These are phyloP conservation scores for Pseudachorutes palmiensis DNA, from an alignment of 1,140 invertebrate species.

Conservation along the genomic window DNA sequence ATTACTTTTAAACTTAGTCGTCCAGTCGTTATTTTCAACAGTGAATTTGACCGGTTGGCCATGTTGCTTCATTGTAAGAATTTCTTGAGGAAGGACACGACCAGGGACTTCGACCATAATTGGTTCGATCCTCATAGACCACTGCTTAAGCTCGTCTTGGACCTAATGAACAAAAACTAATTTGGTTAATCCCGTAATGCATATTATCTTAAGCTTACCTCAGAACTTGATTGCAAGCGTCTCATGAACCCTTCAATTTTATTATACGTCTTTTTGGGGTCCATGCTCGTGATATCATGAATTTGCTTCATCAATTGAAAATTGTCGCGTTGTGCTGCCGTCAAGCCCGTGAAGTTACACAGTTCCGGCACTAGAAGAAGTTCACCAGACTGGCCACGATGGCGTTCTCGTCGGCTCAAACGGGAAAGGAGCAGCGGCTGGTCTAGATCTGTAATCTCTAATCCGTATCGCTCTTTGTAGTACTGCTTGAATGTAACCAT, in stretches of 20 bases:
- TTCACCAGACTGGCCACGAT: not conserved
- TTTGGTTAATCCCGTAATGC: not conserved
- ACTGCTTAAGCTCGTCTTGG: not conserved
- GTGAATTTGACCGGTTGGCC: not conserved
- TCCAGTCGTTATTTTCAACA: not conserved
- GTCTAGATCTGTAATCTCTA: not conserved
- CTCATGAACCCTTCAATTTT: not conserved
- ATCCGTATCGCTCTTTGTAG: not conserved
- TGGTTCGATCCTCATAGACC: not conserved
- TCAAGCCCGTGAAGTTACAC: constrained; percentile 65
- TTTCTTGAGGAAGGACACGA: not conserved
- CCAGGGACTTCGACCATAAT: not conserved
- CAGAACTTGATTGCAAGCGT: not conserved
- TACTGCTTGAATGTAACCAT: not conserved
- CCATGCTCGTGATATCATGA: not conserved
- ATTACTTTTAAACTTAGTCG: not conserved
- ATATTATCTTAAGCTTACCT: not conserved
- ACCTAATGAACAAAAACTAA: not conserved
- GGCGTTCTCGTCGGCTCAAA: not conserved
- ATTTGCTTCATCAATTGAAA: constrained; percentile 70
- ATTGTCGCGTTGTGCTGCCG: constrained; percentile 50
- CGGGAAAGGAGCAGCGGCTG: not conserved
- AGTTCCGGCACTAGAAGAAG: constrained; percentile 67
- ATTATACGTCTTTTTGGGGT: not conserved
- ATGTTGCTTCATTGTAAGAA: not conserved